Evolutionary conservation across 2,797 vertebrate genomes (phyloP).

Genomic region (Eulemur rubriventer): DNA sequence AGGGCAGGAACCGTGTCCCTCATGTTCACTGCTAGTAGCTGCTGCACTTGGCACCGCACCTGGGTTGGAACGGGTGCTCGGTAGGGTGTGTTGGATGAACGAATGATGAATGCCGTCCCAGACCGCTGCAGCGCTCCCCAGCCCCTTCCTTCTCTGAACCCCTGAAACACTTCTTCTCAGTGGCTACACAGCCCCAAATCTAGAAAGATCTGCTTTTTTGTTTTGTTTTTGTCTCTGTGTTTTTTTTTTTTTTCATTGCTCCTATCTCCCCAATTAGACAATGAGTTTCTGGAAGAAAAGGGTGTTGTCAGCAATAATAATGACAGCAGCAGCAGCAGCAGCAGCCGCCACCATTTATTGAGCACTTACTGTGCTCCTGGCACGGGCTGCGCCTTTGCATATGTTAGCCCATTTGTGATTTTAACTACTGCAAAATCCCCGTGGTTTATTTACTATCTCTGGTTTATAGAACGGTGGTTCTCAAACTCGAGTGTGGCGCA

Average conservation of each 20-base stretch:
- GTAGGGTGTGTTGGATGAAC: not conserved
- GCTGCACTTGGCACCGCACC: not conserved
- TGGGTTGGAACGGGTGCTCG: not conserved
- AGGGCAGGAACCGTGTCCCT: not conserved
- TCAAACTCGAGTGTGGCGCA: not conserved
- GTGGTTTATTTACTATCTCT: not conserved
- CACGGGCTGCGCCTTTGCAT: not conserved
- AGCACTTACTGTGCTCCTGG: not conserved
- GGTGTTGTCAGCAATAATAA: not conserved
- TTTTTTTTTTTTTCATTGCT: not conserved
- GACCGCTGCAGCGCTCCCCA: rapidly evolving
- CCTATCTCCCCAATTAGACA: not conserved
- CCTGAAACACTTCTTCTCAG: not conserved
- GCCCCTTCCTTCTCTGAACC: not conserved
- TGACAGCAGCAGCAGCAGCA: not conserved
- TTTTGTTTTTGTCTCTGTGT: not conserved
- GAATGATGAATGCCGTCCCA: not conserved
- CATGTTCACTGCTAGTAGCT: not conserved
- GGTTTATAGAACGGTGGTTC: not conserved
- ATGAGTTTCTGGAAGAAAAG: not conserved
- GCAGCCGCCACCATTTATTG: not conserved
- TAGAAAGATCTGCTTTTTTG: not conserved
- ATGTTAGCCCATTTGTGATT: not conserved
- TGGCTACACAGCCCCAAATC: not conserved
- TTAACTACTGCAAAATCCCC: not conserved